Base-by-base conservation (phyloP, 2,113 vertebrate genomes). In the Lagopus muta region DNA sequence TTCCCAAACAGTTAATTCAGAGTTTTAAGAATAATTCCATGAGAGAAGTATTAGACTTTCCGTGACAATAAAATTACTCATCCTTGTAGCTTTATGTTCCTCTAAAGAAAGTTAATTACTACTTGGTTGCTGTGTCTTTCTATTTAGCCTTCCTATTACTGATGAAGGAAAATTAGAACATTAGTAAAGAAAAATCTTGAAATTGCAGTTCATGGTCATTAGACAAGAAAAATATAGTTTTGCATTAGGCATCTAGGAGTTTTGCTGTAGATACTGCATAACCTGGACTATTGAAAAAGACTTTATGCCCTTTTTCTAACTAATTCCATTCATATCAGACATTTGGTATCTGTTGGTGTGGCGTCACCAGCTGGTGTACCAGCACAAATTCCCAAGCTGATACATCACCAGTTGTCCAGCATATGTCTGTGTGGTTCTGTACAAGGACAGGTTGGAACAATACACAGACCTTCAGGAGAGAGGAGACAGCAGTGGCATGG, bases 1-100 rank as follows among this genome's bases (percentile, higher is more conserved):
- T 96, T 95, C 25, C 7, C 67, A 69, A 96, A 90, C 47, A 86
- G 79, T 93, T 95, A 91, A 94, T 92, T 96, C 58, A 87, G 90
- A 83, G 61, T 92, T 85, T 47, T 89, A 77, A 70, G 60, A 91
- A 91, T 82, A 92, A 88, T 93, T 89, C 50, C 2, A 28, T 64
- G 80, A 81, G 7, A 87, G 43, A 70, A 69, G 36, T 89, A 76
- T 91, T 73, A 75, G 22, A 64, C 81, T 83, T 96, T 50, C 92
- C 54, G 69, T 82, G 88, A 94, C 92, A 80, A 86, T 76, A 75
- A 87, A 92, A 89, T 92, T 96, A 82, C 36, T 77, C 81, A 88
- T 92, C 88, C 90, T 92, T 93, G 72, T 57, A 91, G 54, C 58
- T 93, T 97, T 95, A 79, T 90, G 70, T 74, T 96, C 69, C 61